Evolutionary conservation across 2,797 vertebrate species (phyloP), one percentile per base, ranked within the genome.

Genomic region (Gobio occitaniae): DNA sequence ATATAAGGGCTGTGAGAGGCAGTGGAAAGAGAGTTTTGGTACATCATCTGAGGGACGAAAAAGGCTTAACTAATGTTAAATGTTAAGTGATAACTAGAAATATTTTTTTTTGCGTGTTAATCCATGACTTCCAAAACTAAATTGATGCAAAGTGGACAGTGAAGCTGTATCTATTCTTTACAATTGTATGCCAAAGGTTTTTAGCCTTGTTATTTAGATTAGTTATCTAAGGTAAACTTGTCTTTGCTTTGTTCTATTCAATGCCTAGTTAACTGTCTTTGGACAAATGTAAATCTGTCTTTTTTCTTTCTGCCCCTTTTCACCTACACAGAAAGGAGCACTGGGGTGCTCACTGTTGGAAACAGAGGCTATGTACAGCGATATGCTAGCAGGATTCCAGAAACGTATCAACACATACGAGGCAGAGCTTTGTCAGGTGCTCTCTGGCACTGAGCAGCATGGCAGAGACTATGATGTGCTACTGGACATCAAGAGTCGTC

Each of bases 341-440:
- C 84, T 98, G 93, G 97, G 97, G 88, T 95, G 95, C 92, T 97
- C 95, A 41, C 44, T 98, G 90, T 94, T 84, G 0, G 97, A 98
- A 47, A 97, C 96, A 0, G 97, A 98, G 70, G 93, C 85, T 0
- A 95, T 96, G 50, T 98, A 96, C 11, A 93, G 97, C 66, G 5
- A 87, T 21, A 96, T 97, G 95, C 95, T 99, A 68, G 71, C 86
- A 0, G 63, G 93, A 81, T 95, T 63, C 90, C 97, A 97, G 92
- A 90, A 87, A 89, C 94, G 95, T 19, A 96, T 97, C 88, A 92
- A 96, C 91, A 93, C 94, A 90, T 88, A 96, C 0, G 96, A 97
- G 63, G 0, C 5, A 3, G 96, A 97, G 16, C 85, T 97, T 19
- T 63, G 80, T 10, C 95, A 96, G 19, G 89, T 97, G 61, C 93